phyloP scores from a whole-genome alignment of 2,113 vertebrate species.

The Paedocypris sp. region DNA sequence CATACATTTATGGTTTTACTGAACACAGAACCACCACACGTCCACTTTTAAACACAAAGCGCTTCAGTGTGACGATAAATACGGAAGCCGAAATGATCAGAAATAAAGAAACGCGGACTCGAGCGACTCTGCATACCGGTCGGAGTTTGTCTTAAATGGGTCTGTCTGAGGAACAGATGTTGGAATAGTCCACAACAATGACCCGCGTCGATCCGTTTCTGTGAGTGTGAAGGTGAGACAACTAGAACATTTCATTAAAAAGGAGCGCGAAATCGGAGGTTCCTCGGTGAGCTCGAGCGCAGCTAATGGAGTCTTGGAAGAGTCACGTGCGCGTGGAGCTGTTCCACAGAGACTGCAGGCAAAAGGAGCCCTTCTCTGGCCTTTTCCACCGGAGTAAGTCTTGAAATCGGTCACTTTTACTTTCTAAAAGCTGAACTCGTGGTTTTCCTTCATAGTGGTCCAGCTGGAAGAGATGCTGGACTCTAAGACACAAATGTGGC shows the following conservation, averaged over 20 bases:
- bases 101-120: not conserved
- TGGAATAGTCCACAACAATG: not conserved
- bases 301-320: conserved; percentile 55
- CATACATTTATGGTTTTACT: not conserved
- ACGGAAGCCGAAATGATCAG: conserved; percentile 1
- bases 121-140: too few species aligned
- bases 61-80: not conserved
- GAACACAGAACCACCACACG: not conserved
- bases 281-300: not conserved
- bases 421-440: too few species aligned
- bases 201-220: not conserved
- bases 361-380: conserved; percentile 50
- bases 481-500: conserved; percentile 37
- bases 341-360: conserved; percentile 45
- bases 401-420: not conserved
- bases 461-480: conserved; percentile 49
- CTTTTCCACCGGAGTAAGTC: conserved; percentile 49
- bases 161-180: not conserved
- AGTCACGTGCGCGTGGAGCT: conserved; percentile 50
- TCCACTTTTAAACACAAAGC: not conserved
- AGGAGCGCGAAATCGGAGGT: not conserved
- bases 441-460: conserved; percentile 48
- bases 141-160: not conserved
- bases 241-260: not conserved
- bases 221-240: not conserved